phyloP scores from a whole-genome alignment of 2,797 vertebrate genomes.

The Melanotaenia pygmaea region DNA sequence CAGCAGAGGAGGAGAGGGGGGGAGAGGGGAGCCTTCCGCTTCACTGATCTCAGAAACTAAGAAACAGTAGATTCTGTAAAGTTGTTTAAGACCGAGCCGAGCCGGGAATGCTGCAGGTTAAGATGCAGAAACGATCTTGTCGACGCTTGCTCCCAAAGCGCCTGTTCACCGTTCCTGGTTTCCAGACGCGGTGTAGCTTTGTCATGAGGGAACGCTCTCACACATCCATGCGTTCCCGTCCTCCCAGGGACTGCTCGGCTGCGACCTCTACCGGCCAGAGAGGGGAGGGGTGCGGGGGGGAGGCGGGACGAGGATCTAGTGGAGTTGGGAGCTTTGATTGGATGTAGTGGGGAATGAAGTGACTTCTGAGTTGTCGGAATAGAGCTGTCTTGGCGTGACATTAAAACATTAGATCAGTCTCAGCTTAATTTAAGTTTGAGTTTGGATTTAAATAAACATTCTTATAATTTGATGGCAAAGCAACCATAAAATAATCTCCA shows the following conservation, averaged over 20 bases:
- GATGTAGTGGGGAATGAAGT: conserved; percentile 3
- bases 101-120: conserved; percentile 23
- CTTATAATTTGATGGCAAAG: not conserved
- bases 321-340: conserved; percentile 5
- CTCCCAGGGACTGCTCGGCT: conserved; percentile 66
- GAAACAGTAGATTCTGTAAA: conserved; percentile 24
- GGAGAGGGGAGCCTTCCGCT: conserved; percentile 10
- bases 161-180: conserved; percentile 63
- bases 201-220: conserved; percentile 76
- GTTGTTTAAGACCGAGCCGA: conserved; percentile 35
- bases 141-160: conserved; percentile 51
- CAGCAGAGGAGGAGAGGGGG: conserved; percentile 49
- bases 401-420: too few relatives aligned
- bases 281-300: conserved; percentile 36
- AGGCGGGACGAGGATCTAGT: conserved; percentile 2
- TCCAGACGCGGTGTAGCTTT: conserved; percentile 75
- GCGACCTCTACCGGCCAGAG: conserved; percentile 83
- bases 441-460: not conserved
- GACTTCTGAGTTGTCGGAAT: not conserved
- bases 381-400: not conserved
- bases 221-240: conserved; percentile 63
- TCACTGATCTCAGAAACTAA: conserved; percentile 14
- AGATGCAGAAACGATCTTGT: conserved; percentile 35
- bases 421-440: not conserved
- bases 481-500: not conserved